Conservation (phyloP, 1,140 invertebrate genomes). For the Drosophila nasuta region DNA sequence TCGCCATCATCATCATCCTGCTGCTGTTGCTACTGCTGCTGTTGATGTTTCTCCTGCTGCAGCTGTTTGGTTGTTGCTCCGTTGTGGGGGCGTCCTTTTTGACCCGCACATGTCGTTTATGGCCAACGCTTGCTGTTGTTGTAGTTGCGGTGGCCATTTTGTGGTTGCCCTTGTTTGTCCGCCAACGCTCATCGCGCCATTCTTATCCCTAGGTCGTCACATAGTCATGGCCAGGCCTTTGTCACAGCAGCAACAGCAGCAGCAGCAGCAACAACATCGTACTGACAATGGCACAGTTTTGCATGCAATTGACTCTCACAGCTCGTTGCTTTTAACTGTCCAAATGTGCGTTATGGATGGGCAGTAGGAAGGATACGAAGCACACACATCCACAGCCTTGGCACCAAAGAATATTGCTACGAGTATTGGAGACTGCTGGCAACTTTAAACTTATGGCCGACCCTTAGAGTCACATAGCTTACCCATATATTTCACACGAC, state of each 20-base stretch:
- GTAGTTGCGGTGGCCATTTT: constrained; percentile 74
- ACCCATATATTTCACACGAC: not conserved
- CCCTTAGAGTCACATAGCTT: not conserved
- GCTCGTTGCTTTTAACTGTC: constrained; percentile 80
- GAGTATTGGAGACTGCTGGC: not conserved
- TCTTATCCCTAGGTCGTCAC: constrained; percentile 60
- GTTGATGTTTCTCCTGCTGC: constrained; percentile 3
- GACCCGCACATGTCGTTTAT: constrained; percentile 80
- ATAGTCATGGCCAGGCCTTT: constrained; percentile 48
- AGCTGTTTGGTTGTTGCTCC: constrained; percentile 12
- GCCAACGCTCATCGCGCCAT: constrained; percentile 13
- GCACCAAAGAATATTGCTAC: not conserved
- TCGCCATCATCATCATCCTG: constrained; percentile 38
- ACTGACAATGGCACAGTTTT: constrained; percentile 81
- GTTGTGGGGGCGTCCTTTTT: constrained; percentile 74
- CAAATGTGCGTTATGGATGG: constrained; percentile 59
- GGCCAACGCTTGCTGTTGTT: constrained; percentile 55
- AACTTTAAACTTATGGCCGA: constrained; percentile 23
- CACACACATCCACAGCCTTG: not conserved
- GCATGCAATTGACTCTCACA: constrained; percentile 83
- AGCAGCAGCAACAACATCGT: constrained; percentile 28
- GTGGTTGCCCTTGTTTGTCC: constrained; percentile 66
- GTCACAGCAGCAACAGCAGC: constrained; percentile 22
- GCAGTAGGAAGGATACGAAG: not conserved
- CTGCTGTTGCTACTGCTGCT: constrained; percentile 1